These are phyloP conservation scores for Trochalopteron elliotii DNA, from an alignment of 2,113 vertebrate species.

Conservation along the genomic window DNA sequence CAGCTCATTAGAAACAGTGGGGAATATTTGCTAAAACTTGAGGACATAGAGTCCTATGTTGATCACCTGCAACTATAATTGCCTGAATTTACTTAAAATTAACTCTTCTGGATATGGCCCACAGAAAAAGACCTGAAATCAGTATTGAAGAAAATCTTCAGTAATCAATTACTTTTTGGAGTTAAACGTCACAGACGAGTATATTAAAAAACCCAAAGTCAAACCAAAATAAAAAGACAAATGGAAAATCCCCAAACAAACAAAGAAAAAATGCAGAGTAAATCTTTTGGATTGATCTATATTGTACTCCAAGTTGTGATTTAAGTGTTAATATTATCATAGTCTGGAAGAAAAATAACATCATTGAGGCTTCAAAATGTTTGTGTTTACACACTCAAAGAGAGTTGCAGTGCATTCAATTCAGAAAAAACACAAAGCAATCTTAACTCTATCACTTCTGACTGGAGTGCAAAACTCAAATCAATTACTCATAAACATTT, in stretches of 20 bases:
- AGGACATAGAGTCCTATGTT: not conserved
- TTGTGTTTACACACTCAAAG: not conserved
- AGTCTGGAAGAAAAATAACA: not conserved
- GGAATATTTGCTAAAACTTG: not conserved
- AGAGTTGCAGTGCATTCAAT: not conserved
- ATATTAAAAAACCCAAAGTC: not conserved
- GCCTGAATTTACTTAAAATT: not conserved
- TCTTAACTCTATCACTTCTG: slow-evolving; percentile 64
- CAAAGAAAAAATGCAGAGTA: not conserved
- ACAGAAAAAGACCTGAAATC: not conserved
- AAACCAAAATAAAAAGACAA: not conserved
- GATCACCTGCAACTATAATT: not conserved
- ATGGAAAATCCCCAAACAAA: not conserved
- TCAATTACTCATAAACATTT: slow-evolving; percentile 81
- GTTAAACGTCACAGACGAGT: not conserved
- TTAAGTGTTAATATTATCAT: not conserved
- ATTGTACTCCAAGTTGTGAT: not conserved
- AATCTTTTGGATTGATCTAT: not conserved
- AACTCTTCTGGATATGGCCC: not conserved
- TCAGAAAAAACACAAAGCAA: not conserved
- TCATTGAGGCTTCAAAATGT: not conserved
- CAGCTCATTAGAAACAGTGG: not conserved
- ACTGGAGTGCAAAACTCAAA: slow-evolving; percentile 67
- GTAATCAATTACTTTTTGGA: not conserved
- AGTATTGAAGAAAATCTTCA: not conserved